Conservation (phyloP, 2,888 invertebrate genomes). For the Tipula confusa region DNA sequence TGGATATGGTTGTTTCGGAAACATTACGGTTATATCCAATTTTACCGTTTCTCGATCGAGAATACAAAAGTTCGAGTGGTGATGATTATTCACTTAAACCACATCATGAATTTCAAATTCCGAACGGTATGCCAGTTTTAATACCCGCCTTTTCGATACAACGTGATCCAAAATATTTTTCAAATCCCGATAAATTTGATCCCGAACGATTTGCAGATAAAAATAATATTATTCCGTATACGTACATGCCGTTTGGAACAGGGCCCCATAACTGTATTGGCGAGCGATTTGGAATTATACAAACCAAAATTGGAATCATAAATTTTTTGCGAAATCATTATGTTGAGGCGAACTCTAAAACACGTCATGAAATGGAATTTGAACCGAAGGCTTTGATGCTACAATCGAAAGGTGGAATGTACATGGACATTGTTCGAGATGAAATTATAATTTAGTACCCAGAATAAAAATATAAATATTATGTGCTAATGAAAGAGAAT, state of each 20-base stretch:
- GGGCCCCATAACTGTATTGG: conserved; percentile 48
- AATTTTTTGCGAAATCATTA: conserved; percentile 45
- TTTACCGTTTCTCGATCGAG: conserved; percentile 46
- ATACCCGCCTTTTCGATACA: conserved; percentile 46
- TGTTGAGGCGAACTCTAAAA: conserved; percentile 42
- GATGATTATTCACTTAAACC: conserved; percentile 41
- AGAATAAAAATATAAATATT: too few relatives aligned
- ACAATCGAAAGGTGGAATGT: conserved; percentile 45
- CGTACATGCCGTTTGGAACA: conserved; percentile 48
- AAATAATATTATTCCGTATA: conserved; percentile 44
- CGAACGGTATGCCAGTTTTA: conserved; percentile 45
- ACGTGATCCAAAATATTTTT: conserved; percentile 46
- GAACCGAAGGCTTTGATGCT: conserved; percentile 45
- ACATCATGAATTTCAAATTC: conserved; percentile 41
- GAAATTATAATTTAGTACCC: conserved; percentile 34
- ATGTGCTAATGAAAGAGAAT: too few relatives aligned
- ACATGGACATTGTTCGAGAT: conserved; percentile 43
- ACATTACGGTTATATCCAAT: conserved; percentile 47
- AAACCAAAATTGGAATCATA: conserved; percentile 47
- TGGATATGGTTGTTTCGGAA: conserved; percentile 49
- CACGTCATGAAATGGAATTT: conserved; percentile 42
- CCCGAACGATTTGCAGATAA: conserved; percentile 48
- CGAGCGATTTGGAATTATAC: conserved; percentile 46
- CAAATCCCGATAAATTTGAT: conserved; percentile 44
- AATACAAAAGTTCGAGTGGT: conserved; percentile 40